phyloP scores from a whole-genome alignment of 2,113 vertebrate genomes.

The Nansenia antarctica region DNA sequence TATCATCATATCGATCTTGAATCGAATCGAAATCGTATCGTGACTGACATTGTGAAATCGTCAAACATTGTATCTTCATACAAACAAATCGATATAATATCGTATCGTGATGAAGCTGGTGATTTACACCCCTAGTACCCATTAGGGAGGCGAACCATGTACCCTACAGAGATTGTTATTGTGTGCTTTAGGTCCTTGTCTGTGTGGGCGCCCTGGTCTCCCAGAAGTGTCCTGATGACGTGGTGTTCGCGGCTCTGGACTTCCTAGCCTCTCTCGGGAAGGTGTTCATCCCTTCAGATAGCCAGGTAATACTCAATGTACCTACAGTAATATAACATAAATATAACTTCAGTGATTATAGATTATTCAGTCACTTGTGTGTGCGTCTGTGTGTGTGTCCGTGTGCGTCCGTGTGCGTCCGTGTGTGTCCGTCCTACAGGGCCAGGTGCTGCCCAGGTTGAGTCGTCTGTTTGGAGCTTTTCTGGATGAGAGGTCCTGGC shows the following conservation, averaged over 20 bases:
- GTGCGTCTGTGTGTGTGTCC: not conserved
- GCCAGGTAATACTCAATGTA: slow-evolving; percentile 80
- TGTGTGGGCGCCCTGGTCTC: slow-evolving; percentile 78
- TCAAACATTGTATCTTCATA: too few species aligned
- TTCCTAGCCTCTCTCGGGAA: slow-evolving; percentile 86
- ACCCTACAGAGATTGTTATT: not conserved
- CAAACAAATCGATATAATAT: too few species aligned
- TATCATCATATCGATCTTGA: too few species aligned
- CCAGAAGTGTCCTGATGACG: slow-evolving; percentile 72
- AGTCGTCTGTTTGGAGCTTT: slow-evolving; percentile 80
- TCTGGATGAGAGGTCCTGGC: slow-evolving; percentile 80
- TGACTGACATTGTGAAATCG: too few species aligned
- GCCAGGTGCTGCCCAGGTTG: slow-evolving; percentile 79
- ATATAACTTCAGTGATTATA: too few species aligned
- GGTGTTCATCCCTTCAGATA: slow-evolving; percentile 76
- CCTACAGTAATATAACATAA: too few species aligned
- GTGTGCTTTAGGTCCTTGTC: slow-evolving; percentile 73
- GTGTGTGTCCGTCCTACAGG: slow-evolving; percentile 62
- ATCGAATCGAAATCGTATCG: too few species aligned
- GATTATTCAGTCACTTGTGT: too few species aligned
- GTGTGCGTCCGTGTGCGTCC: too few species aligned
- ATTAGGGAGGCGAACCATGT: too few species aligned
- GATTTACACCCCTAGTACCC: too few species aligned
- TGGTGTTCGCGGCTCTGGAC: slow-evolving; percentile 77
- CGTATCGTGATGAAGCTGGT: too few species aligned